Percentiles rank a stretch among this genome's conserved stretches.
phyloP scores from a whole-genome alignment of 2,888 invertebrate species.

The Trachelus troglodyta region DNA sequence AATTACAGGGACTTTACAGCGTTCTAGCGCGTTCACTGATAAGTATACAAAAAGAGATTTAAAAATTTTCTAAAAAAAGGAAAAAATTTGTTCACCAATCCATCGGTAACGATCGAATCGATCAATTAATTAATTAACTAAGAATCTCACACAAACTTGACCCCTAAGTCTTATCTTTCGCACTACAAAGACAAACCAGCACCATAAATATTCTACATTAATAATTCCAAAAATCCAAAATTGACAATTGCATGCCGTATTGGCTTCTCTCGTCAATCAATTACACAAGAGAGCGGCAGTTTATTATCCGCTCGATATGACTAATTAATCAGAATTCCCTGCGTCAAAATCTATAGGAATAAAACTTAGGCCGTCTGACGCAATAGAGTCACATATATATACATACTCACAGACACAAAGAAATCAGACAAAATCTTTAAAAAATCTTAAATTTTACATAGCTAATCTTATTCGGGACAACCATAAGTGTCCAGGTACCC shows the following conservation, averaged over 20 bases:
- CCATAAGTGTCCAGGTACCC: not conserved
- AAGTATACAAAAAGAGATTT: not conserved
- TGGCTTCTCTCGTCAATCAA: not conserved
- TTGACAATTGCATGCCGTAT: not conserved
- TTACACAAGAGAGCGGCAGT: not conserved
- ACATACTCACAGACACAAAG: not conserved
- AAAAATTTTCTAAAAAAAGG: not conserved
- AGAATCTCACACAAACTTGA: not conserved
- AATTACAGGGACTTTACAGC: not conserved
- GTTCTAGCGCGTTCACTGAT: not conserved
- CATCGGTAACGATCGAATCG: not conserved
- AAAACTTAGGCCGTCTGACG: not conserved
- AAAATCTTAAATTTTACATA: not conserved
- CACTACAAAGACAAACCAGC: not conserved
- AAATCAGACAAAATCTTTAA: not conserved
- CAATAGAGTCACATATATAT: not conserved
- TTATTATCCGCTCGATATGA: not conserved
- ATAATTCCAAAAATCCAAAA: not conserved
- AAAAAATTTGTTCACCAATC: too few species aligned
- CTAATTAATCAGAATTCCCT: not conserved
- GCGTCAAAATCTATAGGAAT: not conserved
- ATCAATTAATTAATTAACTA: not conserved
- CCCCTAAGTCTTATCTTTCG: not conserved
- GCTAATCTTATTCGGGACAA: not conserved
- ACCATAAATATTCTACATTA: not conserved